Conservation (phyloP, 1,140 invertebrate genomes). For the Leguminivora glycinivorella region DNA sequence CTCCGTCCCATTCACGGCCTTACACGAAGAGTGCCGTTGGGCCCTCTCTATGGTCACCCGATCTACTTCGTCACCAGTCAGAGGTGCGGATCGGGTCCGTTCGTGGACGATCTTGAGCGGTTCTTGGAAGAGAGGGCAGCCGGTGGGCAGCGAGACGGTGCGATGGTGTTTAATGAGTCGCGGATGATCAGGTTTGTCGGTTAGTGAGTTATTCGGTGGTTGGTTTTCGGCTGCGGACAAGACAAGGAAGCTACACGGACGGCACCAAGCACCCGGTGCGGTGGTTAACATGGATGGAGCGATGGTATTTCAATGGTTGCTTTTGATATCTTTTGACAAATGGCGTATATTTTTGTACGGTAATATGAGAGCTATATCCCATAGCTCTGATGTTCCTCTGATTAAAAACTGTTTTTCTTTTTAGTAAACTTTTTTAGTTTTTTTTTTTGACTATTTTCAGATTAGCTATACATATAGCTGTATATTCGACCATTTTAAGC, state of each 20-base stretch:
- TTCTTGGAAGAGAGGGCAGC: conserved; percentile 56
- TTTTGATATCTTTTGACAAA: no score
- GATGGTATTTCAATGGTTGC: conserved; percentile 35
- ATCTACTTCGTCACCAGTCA: conserved; percentile 79
- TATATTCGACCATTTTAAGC: no score
- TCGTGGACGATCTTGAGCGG: conserved; percentile 77
- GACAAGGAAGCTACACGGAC: conserved; percentile 71
- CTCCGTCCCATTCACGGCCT: conserved; percentile 58
- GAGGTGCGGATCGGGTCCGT: conserved; percentile 83
- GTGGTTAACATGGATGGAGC: conserved; percentile 53
- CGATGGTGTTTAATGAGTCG: conserved; percentile 61
- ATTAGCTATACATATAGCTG: no score
- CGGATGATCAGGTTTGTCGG: conserved; percentile 51
- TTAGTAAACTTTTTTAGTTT: no score
- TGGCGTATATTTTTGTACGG: neutral
- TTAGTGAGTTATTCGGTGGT: conserved; percentile 68
- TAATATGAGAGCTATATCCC: no score
- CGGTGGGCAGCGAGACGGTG: conserved; percentile 62
- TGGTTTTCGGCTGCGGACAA: conserved; percentile 67
- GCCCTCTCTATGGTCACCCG: conserved; percentile 79
- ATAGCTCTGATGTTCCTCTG: no score
- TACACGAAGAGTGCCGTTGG: conserved; percentile 56
- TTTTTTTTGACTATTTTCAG: no score
- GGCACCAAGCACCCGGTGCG: conserved; percentile 68
- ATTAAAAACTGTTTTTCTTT: no score